phyloP scores from a whole-genome alignment of 2,797 vertebrate genomes.

The Parauchenoglanis ngamensis region DNA sequence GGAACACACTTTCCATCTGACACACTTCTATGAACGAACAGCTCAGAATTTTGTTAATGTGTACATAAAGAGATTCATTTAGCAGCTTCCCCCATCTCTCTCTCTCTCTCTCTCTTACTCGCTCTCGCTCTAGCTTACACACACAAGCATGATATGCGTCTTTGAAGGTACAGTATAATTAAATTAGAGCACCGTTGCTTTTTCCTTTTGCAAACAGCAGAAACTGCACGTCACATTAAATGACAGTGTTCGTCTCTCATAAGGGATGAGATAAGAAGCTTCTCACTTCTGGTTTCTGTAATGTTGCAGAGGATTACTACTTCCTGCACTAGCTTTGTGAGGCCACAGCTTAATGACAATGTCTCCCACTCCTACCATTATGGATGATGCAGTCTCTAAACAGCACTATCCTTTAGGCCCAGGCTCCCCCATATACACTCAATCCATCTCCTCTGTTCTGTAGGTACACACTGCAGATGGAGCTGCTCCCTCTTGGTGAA shows the following conservation, averaged over 20 bases:
- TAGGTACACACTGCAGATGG: conserved; percentile 43
- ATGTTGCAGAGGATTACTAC: conserved; percentile 22
- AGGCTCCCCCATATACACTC: conserved; percentile 9
- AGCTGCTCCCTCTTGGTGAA: conserved; percentile 28
- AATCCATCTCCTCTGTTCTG: conserved; percentile 27
- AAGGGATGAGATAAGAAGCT: conserved; percentile 31
- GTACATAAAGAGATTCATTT: conserved; percentile 12
- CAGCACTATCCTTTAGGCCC: conserved; percentile 25
- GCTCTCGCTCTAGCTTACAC: background rate
- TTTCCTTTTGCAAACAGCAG: conserved; percentile 52
- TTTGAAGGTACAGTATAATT: conserved; percentile 49
- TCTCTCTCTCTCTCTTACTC: conserved; percentile 13
- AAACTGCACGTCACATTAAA: conserved; percentile 39
- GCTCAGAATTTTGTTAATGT: conserved; percentile 15
- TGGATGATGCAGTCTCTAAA: conserved; percentile 29
- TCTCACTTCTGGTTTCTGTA: conserved; percentile 26
- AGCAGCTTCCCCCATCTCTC: background rate
- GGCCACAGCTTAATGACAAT: conserved; percentile 42
- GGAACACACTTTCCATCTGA: conserved; percentile 23
- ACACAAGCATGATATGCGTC: conserved; percentile 28
- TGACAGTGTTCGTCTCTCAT: conserved; percentile 33
- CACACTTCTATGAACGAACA: conserved; percentile 5
- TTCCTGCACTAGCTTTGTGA: conserved; percentile 29
- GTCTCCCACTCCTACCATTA: conserved; percentile 40
- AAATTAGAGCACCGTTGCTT: conserved; percentile 51